Base-by-base conservation (phyloP, 2,888 invertebrate species). In the Sesia bembeciformis region DNA sequence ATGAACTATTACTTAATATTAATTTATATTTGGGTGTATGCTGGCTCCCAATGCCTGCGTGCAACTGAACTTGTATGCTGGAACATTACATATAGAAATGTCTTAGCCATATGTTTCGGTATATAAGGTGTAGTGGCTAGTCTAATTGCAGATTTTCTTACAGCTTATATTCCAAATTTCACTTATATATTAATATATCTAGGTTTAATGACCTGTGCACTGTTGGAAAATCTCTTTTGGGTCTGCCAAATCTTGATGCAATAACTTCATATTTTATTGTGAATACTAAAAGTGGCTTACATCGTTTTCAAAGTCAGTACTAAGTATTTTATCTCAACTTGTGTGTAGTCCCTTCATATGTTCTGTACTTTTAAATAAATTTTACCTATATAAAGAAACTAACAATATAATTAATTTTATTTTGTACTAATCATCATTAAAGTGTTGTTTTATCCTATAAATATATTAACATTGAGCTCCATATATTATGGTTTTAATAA, bases 391-490 rank as follows among this genome's bases (percentile, higher is more conserved):
- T 89, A 86, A 85, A 83, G 23, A 87, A 89, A 90, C 90, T 90
- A 90, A 90, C 90, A 87, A 79, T 90, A 88, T 82, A 88, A 87
- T 89, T 87, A 89, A 83, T 89, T 90, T 90, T 87, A 85, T 90
- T 90, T 90, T 90, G 81, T 90, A 90, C 90, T 90, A 90, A 90
- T 89, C 83, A 85, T 82, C 83, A 46, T 46, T 46, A 50, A 90
- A 86, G 88, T 90, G 90, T 90, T 90, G 89, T 90, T 90, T 89
- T 85, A 86, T 88, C 86, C 88, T 87, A 86, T 76, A 87, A 87
- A 90, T 90, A 90, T 90, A 90, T 90, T 90, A 90, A 88, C 88
- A 90, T 90, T 90, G 84, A 89, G 84, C 87, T 90, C 90, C 82
- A 82, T 78, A 80, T 66, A 87, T 78, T 86, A 80, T 89, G 74